phyloP scores from a whole-genome alignment of 2,888 invertebrate species.

The Platycheirus rosarum region DNA sequence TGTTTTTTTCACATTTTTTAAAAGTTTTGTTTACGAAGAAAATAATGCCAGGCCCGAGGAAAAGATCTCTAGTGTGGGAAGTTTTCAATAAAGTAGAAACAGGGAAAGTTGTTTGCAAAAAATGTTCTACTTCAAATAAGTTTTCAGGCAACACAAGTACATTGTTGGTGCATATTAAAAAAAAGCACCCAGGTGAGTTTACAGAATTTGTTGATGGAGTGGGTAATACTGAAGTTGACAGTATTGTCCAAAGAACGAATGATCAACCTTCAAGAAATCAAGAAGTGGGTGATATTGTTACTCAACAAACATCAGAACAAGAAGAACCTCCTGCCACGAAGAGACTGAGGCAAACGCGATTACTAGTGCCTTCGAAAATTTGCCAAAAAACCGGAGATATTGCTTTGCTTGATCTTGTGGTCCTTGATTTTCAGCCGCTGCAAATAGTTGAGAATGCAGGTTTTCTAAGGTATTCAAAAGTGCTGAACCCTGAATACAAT shows the following conservation, averaged over 20 bases:
- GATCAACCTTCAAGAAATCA: not conserved
- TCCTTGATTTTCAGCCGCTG: slow-evolving; percentile 1
- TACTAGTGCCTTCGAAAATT: not conserved
- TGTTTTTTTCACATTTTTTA: no score
- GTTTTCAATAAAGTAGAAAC: not conserved
- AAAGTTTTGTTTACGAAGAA: no score
- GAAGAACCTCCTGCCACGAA: not conserved
- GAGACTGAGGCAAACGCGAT: not conserved
- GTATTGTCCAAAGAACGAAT: not conserved
- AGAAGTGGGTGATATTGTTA: not conserved
- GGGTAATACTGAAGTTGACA: not conserved
- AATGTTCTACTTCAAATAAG: slow-evolving; percentile 6
- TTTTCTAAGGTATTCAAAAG: slow-evolving; percentile 1
- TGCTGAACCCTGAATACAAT: not conserved
- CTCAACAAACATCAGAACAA: not conserved
- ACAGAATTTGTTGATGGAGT: no score
- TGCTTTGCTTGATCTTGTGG: not conserved
- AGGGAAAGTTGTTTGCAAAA: slow-evolving; percentile 5
- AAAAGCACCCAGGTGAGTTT: slow-evolving; percentile 14
- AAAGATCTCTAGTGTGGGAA: slow-evolving; percentile 10
- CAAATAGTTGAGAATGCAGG: slow-evolving; percentile 15
- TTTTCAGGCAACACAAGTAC: slow-evolving; percentile 3
- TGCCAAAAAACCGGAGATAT: not conserved
- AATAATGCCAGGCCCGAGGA: not conserved
- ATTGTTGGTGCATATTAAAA: slow-evolving; percentile 6